Evolutionary conservation across 2,888 invertebrate genomes (phyloP).

Genomic region (Sarcophaga subvicina): DNA sequence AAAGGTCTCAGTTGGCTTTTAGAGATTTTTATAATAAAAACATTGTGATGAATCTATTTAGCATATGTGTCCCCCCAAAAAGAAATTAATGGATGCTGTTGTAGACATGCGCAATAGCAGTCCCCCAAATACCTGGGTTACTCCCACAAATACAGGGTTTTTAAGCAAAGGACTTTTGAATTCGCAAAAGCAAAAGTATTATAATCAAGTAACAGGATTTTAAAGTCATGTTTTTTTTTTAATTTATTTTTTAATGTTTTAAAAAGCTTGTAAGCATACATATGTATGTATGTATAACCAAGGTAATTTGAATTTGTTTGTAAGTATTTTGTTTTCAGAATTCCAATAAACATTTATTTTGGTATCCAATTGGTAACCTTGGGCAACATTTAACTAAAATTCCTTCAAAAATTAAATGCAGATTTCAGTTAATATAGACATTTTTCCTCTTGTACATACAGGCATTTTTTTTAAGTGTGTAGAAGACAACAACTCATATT

Average conservation of each 20-base stretch:
- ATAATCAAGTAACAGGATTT: not conserved
- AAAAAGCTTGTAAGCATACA: not conserved
- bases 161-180: not conserved
- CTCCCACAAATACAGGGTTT: constrained; percentile 56
- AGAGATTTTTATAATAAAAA: constrained; percentile 24
- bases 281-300: constrained; percentile 49
- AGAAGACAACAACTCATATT: not conserved
- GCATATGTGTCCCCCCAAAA: constrained; percentile 59
- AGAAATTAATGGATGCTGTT: constrained; percentile 56
- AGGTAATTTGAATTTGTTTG: constrained; percentile 60
- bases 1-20: constrained; percentile 57
- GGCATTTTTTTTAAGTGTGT: constrained; percentile 10
- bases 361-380: constrained; percentile 52
- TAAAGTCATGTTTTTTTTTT: not conserved
- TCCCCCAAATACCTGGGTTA: not conserved
- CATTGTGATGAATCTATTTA: constrained; percentile 10
- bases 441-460: constrained; percentile 16
- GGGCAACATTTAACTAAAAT: constrained; percentile 63
- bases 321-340: constrained; percentile 41
- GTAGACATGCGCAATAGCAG: constrained; percentile 56
- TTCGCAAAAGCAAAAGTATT: not conserved
- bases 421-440: not conserved
- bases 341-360: constrained; percentile 55
- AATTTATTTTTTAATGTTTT: not conserved
- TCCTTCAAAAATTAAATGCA: constrained; percentile 31